Evolutionary conservation across 2,888 invertebrate genomes (phyloP).

Genomic region (Hedya salicella): DNA sequence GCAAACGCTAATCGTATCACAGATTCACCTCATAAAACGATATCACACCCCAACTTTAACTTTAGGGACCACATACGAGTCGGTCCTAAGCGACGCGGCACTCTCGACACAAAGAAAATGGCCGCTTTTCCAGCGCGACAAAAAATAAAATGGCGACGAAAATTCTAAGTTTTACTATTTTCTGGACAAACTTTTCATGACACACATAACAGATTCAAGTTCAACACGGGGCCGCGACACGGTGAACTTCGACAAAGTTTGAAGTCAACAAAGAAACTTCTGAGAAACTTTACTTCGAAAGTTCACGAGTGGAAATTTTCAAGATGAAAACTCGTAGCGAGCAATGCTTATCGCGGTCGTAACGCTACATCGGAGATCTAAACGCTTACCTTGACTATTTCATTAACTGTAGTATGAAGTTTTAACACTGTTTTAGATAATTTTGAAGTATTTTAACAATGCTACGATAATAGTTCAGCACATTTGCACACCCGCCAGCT

Average conservation of each 20-base stretch:
- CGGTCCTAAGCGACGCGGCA: slow-evolving; percentile 84
- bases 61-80: slow-evolving; percentile 80
- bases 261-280: slow-evolving; percentile 75
- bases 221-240: slow-evolving; percentile 58
- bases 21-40: slow-evolving; percentile 76
- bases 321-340: slow-evolving; percentile 82
- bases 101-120: slow-evolving; percentile 80
- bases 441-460: slow-evolving; percentile 62
- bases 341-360: slow-evolving; percentile 69
- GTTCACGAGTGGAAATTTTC: slow-evolving; percentile 84
- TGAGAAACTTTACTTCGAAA: slow-evolving; percentile 79
- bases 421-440: slow-evolving; percentile 61
- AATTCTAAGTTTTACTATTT: slow-evolving; percentile 85
- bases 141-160: slow-evolving; percentile 86
- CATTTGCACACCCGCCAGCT: slow-evolving; percentile 85
- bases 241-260: slow-evolving; percentile 70
- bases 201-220: slow-evolving; percentile 62
- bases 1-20: slow-evolving; percentile 68
- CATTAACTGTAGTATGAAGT: slow-evolving; percentile 72
- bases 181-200: slow-evolving; percentile 76
- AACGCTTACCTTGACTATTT: slow-evolving; percentile 81
- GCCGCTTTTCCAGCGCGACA: slow-evolving; percentile 86
- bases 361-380: slow-evolving; percentile 60
- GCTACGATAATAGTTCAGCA: slow-evolving; percentile 66
- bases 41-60: slow-evolving; percentile 83